Percentiles rank a stretch among this genome's conserved stretches.
phyloP scores from a whole-genome alignment of 1,140 invertebrate genomes.

The Drosophila nannoptera region DNA sequence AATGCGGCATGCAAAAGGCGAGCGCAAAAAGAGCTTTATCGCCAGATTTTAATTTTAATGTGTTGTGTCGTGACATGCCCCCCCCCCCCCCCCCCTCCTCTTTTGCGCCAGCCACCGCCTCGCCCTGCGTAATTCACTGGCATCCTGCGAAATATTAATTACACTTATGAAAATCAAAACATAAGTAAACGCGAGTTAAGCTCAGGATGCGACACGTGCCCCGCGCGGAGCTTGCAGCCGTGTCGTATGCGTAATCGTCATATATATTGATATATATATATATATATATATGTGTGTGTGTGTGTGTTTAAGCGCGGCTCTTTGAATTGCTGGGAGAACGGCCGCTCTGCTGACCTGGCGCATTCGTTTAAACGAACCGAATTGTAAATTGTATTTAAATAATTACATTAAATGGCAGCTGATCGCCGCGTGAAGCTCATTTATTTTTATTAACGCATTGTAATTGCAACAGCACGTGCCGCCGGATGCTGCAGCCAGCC shows the following conservation, averaged over 20 bases:
- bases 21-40: background rate
- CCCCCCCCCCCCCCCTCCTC: background rate
- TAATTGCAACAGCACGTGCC: constrained; percentile 53
- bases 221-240: background rate
- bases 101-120: too few species aligned
- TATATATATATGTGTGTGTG: background rate
- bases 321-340: background rate
- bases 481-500: background rate
- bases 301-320: background rate
- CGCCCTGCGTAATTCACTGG: background rate
- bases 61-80: background rate
- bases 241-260: too few species aligned
- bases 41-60: background rate
- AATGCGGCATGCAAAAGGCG: background rate
- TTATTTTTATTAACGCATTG: constrained; percentile 75
- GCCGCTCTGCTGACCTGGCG: constrained; percentile 8
- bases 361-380: constrained; percentile 38
- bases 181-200: constrained; percentile 45
- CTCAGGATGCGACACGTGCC: constrained; percentile 28
- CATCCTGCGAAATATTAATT: constrained; percentile 48
- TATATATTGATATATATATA: too few species aligned
- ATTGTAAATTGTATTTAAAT: constrained; percentile 74
- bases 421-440: constrained; percentile 62
- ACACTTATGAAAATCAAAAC: constrained; percentile 63
- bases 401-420: constrained; percentile 73